Evolutionary conservation across 2,888 invertebrate genomes (phyloP).

Genomic region (Ophonus ardosiacus): DNA sequence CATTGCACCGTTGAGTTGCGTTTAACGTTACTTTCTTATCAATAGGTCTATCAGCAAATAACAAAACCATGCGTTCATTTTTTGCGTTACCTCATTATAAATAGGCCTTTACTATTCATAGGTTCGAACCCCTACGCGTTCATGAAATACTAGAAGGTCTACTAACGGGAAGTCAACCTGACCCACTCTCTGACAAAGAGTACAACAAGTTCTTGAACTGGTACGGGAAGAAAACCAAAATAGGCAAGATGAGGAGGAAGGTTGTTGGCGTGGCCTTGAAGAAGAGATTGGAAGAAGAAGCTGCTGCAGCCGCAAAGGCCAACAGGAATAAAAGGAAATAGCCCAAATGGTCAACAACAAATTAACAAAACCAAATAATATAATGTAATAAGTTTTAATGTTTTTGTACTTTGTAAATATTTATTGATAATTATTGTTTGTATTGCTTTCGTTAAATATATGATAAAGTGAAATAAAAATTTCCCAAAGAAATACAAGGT

Average conservation of each 20-base stretch:
- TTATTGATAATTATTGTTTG: too few species aligned
- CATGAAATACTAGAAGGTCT: conserved; percentile 77
- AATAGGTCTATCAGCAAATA: background rate
- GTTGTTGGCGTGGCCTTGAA: conserved; percentile 74
- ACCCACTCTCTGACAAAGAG: conserved; percentile 75
- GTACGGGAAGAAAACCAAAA: conserved; percentile 73
- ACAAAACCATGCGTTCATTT: too few species aligned
- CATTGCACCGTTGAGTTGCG: too few species aligned
- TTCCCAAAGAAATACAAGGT: too few species aligned
- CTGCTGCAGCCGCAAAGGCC: conserved; percentile 62
- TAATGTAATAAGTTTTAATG: too few species aligned
- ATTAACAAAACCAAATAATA: too few species aligned
- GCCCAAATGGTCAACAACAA: too few species aligned
- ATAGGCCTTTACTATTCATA: background rate
- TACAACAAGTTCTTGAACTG: conserved; percentile 77
- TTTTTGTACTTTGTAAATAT: too few species aligned
- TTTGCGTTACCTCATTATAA: too few species aligned
- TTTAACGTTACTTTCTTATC: background rate
- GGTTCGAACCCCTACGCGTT: conserved; percentile 76
- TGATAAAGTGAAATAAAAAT: too few species aligned
- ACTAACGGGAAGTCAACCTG: conserved; percentile 70
- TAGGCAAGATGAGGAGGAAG: conserved; percentile 72
- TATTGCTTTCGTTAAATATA: too few species aligned
- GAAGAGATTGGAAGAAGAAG: conserved; percentile 73
- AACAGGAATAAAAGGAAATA: background rate